Evolutionary conservation across 2,888 invertebrate genomes (phyloP), one percentile per base, ranked within the genome.

Genomic region (Beris chalybata): DNA sequence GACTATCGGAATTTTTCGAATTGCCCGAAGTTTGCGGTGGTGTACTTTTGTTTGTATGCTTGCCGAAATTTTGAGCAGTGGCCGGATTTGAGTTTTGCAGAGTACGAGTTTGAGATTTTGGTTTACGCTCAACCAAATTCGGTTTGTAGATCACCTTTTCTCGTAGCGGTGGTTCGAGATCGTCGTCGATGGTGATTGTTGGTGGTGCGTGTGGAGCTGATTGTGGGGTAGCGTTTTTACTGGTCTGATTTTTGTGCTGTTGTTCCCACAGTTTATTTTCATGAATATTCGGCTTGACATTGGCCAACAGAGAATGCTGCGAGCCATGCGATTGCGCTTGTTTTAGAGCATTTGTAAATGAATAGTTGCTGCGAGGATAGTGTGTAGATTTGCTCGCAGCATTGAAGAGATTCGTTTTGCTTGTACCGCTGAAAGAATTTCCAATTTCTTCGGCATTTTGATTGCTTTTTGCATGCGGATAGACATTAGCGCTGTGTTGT

Each of bases 91-190:
- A 45, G 13, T 30, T 61, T 38, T 30, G 31, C 29, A 29, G 64
- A n/a, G 9, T 64, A 31, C 22, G 59, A 32, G 45, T 54, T 64
- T 48, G 45, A 32, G 57, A 53, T 75, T 83, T 84, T 67, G 79
- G 78, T 65, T 74, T 74, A 61, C 76, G 73, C 38, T 76, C 75
- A 13, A 75, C 71, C 38, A 74, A 69, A 70, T 74, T 74, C 6
- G 74, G 74, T 66, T 72, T 73, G 50, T 72, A 73, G 9, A 72
- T 65, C 45, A 71, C 70, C 68, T 73, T 74, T 38, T 74, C 74
- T n/a, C 70, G 56, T 47, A 63, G 22, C 9, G 70, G 67, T 30
- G 65, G 63, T 15, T 69, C 67, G 45, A 66, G 55, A 43, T 70
- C 69, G 32, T 67, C 65, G 71, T 74, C 69, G 31, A 72, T 67